Base-by-base conservation (phyloP, 2,113 vertebrate species). In the Rafetus swinhoei region DNA sequence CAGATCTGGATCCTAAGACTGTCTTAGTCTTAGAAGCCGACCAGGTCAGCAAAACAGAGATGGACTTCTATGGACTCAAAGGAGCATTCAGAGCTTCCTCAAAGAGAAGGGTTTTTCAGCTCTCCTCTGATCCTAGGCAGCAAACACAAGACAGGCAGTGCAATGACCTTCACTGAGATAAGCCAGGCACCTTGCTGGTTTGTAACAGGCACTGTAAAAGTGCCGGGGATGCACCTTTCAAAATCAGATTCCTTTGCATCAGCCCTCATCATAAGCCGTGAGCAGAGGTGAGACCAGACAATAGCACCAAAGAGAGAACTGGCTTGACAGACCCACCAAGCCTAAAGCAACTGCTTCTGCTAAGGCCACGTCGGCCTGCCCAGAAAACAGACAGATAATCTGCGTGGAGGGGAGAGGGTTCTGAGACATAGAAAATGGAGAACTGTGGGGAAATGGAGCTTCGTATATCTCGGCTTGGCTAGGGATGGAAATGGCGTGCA, bases 181-280 rank as follows among this genome's bases (percentile, higher is more conserved):
- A 50, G 6, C 54, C 86, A 12, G 19, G n/a, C 5, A 1, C 5
- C 3, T 52, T 13, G 27, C 76, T 52, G 50, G 50, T 52, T 39
- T 79, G 10, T 82, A 45, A 27, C 52, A 80, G 79, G 29, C 18
- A 5, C 18, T 76, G 29, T 25, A 1, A 18, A 32, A 72, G 11
- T 35, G 29, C 0, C 0, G 4, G 4, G 0, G 0, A 72, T 81
- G 60, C 9, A 94, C 32, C 87, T 55, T 60, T 54, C 35, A 54
- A 4, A 32, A 45, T 13, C 39, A 25, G 10, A 76, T 9, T n/a
- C 11, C 35, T 5, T 62, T 1, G 0, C 8, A 57, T 54, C 22
- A 80, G 3, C 25, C 21, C 0, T 1, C n/a, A 86, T 35, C 92
- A 91, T 25, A 72, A 27, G 59, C 50, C 39, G 4, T 3, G 4